These are phyloP conservation scores for Drosophila setifemur DNA, from an alignment of 1,140 invertebrate species.

Conservation along the genomic window DNA sequence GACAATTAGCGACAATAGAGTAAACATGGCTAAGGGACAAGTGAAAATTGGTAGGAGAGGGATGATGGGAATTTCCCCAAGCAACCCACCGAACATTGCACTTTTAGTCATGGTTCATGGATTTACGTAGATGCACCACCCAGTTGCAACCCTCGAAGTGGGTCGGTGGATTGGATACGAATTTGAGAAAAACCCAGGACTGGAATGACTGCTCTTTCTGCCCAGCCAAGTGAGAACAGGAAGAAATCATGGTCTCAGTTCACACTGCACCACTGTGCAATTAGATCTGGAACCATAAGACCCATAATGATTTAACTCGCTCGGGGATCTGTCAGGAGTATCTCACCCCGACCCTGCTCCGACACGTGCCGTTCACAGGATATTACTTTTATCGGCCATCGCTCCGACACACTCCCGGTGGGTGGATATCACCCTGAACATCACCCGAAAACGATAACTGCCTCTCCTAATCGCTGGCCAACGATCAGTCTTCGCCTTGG, in stretches of 20 bases:
- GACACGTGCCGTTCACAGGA: slow-evolving; percentile 70
- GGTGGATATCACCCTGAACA: slow-evolving; percentile 14
- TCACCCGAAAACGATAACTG: slow-evolving; percentile 19
- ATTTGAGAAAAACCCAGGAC: no score
- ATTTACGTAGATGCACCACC: slow-evolving; percentile 62
- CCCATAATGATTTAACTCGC: slow-evolving; percentile 20
- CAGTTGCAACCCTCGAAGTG: slow-evolving; percentile 15
- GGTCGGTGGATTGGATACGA: no score
- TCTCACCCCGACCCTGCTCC: slow-evolving; percentile 14
- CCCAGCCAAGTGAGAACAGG: background rate
- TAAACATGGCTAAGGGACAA: slow-evolving; percentile 54
- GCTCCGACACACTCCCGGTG: slow-evolving; percentile 53
- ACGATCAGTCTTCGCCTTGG: slow-evolving; percentile 31
- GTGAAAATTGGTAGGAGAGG: slow-evolving; percentile 16
- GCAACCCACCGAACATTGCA: slow-evolving; percentile 44
- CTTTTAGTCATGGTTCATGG: slow-evolving; percentile 72
- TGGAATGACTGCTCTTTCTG: slow-evolving; percentile 4
- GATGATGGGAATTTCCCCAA: background rate
- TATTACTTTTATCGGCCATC: slow-evolving; percentile 76
- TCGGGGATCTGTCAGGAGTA: slow-evolving; percentile 8
- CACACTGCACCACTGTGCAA: slow-evolving; percentile 39
- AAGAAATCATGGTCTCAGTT: slow-evolving; percentile 31
- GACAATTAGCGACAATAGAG: slow-evolving; percentile 73
- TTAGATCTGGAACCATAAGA: slow-evolving; percentile 32
- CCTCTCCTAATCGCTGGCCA: slow-evolving; percentile 33